Evolutionary conservation across 2,113 vertebrate species (phyloP), one percentile per base, ranked within the genome.

Genomic region (Nyctibius bracteatus): DNA sequence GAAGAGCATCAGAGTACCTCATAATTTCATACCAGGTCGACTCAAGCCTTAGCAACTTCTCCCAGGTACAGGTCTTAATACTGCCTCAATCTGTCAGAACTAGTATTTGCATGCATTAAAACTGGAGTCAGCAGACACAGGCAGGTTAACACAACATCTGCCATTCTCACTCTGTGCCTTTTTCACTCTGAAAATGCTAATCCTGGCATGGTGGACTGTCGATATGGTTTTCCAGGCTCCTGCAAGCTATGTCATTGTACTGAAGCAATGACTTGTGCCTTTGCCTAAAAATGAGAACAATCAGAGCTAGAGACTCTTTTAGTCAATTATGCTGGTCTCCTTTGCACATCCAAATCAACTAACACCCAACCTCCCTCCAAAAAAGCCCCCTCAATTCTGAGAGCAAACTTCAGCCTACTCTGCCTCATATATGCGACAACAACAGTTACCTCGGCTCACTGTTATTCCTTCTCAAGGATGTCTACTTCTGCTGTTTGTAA

Each of bases 321-420:
- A 73, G 24, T 20, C 51, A 66, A 23, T 57, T 74, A 52, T 15
- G 25, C 12, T 35, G 9, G 12, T 61, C 19, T 65, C 23, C 22
- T 75, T 88, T 5, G 4, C n/a, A n/a, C 9, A 49, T 68, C 7
- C 11, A 52, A 21, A 54, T 68, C 35, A 65, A 68, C 24, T 54
- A 52, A 41, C 33, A 81, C 6, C 12, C 63, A 78, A n/a, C 0
- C 5, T 62, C 14, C 9, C 6, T 66, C 46, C 21, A 61, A 61
- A 73, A 0, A 22, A 41, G 3, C 27, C 0, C 2, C 2, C 7
- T 74, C 24, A 74, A 18, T 78, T 58, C 10, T 62, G 17, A 66
- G 24, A 58, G 28, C 13, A 93, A 90, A 58, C 9, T 70, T 84
- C 63, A 90, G 6, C 25, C 46, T 62, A 81, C 37, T 66, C 44